Percentiles rank a stretch among this genome's conserved stretches.
Evolutionary conservation across 2,113 vertebrate species (phyloP).

Genomic region (Brachypteracias leptosomus): DNA sequence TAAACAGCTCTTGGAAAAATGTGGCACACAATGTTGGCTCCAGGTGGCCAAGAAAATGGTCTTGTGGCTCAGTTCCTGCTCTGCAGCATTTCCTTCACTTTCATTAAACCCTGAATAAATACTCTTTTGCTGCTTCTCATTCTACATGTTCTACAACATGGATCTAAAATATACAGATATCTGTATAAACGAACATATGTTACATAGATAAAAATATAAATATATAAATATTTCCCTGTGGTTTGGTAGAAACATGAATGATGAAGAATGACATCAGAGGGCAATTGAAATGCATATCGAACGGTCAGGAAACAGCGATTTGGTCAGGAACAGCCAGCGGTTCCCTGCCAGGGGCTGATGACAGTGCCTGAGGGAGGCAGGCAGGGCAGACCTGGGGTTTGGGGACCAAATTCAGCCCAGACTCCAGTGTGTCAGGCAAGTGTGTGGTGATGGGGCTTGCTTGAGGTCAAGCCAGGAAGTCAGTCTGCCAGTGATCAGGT

Average conservation of each 20-base stretch:
- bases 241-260: background rate
- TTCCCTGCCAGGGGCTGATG: background rate
- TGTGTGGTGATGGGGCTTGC: background rate
- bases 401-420: background rate
- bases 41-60: background rate
- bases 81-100: background rate
- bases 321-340: background rate
- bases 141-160: background rate
- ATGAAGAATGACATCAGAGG: background rate
- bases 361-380: background rate
- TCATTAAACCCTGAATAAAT: background rate
- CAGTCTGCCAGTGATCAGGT: background rate
- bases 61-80: background rate
- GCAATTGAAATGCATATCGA: background rate
- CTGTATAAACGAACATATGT: too few relatives aligned
- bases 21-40: background rate
- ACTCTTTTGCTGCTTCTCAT: background rate
- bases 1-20: background rate
- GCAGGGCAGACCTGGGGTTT: background rate
- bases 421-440: background rate
- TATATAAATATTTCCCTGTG: background rate
- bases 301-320: background rate
- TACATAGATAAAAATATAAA: too few relatives aligned
- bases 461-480: background rate
- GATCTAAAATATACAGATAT: background rate